Evolutionary conservation across 2,113 vertebrate species (phyloP), one percentile per base, ranked within the genome.

Genomic region (Hemicordylus capensis): DNA sequence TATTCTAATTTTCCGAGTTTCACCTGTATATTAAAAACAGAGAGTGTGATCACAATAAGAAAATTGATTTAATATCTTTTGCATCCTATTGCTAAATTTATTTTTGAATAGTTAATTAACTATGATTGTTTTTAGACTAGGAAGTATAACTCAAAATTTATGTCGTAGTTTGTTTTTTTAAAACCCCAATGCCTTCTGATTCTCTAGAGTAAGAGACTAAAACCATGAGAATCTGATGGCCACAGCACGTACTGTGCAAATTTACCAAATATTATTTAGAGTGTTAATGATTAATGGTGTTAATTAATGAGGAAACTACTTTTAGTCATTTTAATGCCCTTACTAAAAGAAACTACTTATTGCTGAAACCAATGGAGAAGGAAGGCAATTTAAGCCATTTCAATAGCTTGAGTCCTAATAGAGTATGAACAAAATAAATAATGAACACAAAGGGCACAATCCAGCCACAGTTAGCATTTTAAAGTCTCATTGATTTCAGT

Each of bases 221-320:
- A 83, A 72, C 44, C 20, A 92, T 85, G 39, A 83, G 67, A 90
- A 92, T 64, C 31, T 90, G 88, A 88, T 88, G 85, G 86, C 81
- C 89, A 72, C 80, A 89, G 76, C 74, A 93, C 92, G 90, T 78
- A 90, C 76, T 81, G 88, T 92, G 83, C 75, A 94, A 85, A 91
- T 93, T 93, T 94, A 79, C 89, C 67, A 90, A 93, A 91, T 81
- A 87, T 89, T 91, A 88, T 88, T 89, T 86, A 59, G 67, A 86
- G 44, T 93, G 92, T 91, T 94, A 94, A 94, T 93, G 87, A 93
- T 84, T 61, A 70, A 15, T 88, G 81, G 61, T 69, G 7, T 89
- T 94, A 92, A 95, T 91, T 94, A 94, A 88, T 85, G 81, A 90
- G 67, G 87, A 94, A 95, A 87, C 63, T 87, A 51, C n/a, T n/a